Percentiles rank a stretch among this genome's conserved stretches.
These are phyloP conservation scores for Temnothorax rugatulus DNA, from an alignment of 2,888 invertebrate genomes.

Conservation along the genomic window DNA sequence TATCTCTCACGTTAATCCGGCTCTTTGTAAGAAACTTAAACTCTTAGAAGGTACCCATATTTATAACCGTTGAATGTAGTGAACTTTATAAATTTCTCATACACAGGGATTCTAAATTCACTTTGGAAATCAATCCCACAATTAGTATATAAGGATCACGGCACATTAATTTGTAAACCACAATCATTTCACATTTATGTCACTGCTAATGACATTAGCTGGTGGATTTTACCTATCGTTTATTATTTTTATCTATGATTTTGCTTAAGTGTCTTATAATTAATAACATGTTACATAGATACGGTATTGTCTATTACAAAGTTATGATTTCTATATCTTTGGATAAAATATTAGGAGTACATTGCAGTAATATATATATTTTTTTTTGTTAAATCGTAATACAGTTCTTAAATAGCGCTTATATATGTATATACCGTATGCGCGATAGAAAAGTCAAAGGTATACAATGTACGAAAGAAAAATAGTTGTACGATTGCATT, in stretches of 20 bases:
- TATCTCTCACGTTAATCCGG: slow-evolving; percentile 30
- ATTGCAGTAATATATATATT: slow-evolving; percentile 56
- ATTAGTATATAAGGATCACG: slow-evolving; percentile 44
- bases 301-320: slow-evolving; percentile 83
- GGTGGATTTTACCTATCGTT: slow-evolving; percentile 47
- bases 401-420: slow-evolving; percentile 40
- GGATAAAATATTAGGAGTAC: slow-evolving; percentile 62
- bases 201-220: slow-evolving; percentile 68
- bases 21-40: slow-evolving; percentile 45
- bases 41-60: slow-evolving; percentile 12
- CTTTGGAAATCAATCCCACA: slow-evolving; percentile 31
- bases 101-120: slow-evolving; percentile 51
- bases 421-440: slow-evolving; percentile 30
- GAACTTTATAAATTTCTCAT: slow-evolving; percentile 59
- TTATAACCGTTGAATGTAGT: slow-evolving; percentile 33
- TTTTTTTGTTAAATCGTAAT: slow-evolving; percentile 46
- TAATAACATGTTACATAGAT: slow-evolving; percentile 77
- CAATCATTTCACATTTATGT: slow-evolving; percentile 65
- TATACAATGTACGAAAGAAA: slow-evolving; percentile 39
- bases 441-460: slow-evolving; percentile 68
- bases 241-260: slow-evolving; percentile 64
- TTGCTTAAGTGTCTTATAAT: slow-evolving; percentile 67
- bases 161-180: slow-evolving; percentile 76
- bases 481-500: slow-evolving; percentile 47
- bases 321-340: slow-evolving; percentile 70